These are phyloP conservation scores for Panagrolaimus sp. DNA, from an alignment of 1,140 invertebrate genomes.

Conservation along the genomic window DNA sequence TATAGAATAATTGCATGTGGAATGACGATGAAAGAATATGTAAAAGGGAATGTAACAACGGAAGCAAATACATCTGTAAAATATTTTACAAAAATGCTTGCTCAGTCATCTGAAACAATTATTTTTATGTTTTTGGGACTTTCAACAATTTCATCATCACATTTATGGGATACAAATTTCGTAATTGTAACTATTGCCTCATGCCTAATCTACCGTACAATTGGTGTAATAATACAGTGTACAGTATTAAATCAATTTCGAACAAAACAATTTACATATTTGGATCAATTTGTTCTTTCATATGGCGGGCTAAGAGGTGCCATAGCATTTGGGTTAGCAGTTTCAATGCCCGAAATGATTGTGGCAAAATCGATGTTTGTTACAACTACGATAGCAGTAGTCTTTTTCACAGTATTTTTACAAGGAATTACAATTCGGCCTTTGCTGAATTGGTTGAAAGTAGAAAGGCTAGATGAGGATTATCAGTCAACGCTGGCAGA, in stretches of 20 bases:
- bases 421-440: conserved; percentile 46
- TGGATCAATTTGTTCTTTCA: conserved; percentile 27
- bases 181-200: conserved; percentile 16
- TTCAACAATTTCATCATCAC: conserved; percentile 15
- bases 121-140: conserved; percentile 20
- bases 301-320: conserved; percentile 27
- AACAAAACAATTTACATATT: conserved; percentile 22
- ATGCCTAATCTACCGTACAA: conserved; percentile 18
- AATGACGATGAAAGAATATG: conserved; percentile 27
- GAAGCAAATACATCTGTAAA: conserved; percentile 20
- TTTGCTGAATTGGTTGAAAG: neutral
- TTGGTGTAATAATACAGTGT: conserved; percentile 28
- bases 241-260: conserved; percentile 22
- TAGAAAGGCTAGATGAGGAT: neutral
- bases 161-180: conserved; percentile 17
- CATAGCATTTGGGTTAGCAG: conserved; percentile 24
- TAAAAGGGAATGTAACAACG: conserved; percentile 21
- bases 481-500: neutral
- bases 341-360: conserved; percentile 20
- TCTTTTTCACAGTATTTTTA: conserved; percentile 64
- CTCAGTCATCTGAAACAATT: conserved; percentile 16
- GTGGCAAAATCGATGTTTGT: conserved; percentile 37
- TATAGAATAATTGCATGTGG: conserved; percentile 19
- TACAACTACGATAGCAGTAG: conserved; percentile 63
- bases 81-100: conserved; percentile 23